Conservation (phyloP, 1,140 invertebrate species). For the Nasonia vitripennis region DNA sequence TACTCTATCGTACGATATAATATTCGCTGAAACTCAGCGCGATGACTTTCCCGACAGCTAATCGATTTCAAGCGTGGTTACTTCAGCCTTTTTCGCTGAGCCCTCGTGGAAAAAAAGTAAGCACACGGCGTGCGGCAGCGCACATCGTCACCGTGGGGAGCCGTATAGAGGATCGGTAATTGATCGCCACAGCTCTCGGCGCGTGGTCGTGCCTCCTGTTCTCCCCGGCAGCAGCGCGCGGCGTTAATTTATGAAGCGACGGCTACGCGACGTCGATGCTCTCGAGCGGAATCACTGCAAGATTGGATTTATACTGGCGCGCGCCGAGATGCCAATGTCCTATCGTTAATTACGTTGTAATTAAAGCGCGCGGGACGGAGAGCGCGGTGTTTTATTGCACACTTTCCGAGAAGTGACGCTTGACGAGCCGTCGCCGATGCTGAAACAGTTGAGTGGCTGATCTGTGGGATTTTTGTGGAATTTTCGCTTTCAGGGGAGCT, state of each 20-base stretch:
- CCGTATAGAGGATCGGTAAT: background rate
- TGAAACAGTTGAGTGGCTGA: background rate
- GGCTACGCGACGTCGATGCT: background rate
- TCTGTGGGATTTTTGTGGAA: background rate
- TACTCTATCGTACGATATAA: too few species aligned
- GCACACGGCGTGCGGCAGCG: too few species aligned
- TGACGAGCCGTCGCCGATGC: background rate
- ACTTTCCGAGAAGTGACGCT: background rate
- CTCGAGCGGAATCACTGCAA: background rate
- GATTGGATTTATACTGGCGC: background rate
- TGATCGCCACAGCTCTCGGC: background rate
- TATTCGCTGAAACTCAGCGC: too few species aligned
- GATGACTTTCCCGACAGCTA: too few species aligned
- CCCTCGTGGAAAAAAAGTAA: background rate
- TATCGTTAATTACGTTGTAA: constrained; percentile 30
- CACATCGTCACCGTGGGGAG: background rate
- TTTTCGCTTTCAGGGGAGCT: background rate
- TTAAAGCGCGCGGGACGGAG: background rate
- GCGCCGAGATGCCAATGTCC: background rate
- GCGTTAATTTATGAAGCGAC: constrained; percentile 17
- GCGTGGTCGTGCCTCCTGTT: background rate
- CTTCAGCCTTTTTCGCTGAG: too few species aligned
- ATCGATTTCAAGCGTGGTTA: too few species aligned
- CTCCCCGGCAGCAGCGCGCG: background rate
- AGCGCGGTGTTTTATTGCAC: background rate